Evolutionary conservation across 2,888 invertebrate species (phyloP), one percentile per base, ranked within the genome.

Genomic region (Standfussiana lucernea): DNA sequence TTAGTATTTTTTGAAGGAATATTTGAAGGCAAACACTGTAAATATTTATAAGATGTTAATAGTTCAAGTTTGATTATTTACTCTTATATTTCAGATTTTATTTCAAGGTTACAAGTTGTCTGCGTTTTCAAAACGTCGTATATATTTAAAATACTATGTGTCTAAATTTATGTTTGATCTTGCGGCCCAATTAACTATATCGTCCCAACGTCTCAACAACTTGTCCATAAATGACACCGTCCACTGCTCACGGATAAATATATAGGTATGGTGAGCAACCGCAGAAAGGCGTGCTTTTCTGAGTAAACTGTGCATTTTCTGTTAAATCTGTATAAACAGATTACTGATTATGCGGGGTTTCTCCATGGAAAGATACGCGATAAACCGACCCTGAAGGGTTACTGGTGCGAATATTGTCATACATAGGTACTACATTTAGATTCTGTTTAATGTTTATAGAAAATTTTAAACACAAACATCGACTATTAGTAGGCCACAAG

Each of bases 291-390:
- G 72, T 66, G 28, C 61, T 71, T 61, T 77, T 85, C 81, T 82
- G 66, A 77, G 71, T 75, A 78, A 67, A 67, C 71, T 61, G 56
- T 66, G 47, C 35, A 76, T 69, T 71, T 72, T 75, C 61, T 62
- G 66, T 47, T 72, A 65, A 80, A 50, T 71, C 70, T 69, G 50
- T 73, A 42, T 73, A 72, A 80, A 82, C 74, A 75, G 75, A 72
- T 78, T 67, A 42, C 50, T 72, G 37, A 79, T 82, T 79, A 82
- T 77, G 73, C 72, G 64, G 73, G 82, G 82, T 84, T 87, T 89
- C 79, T 84, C 86, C 80, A 62, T 59, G 72, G 77, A 75, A 77
- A 64, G 11, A 68, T 75, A 80, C 72, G 45, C 71, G 67, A 65
- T 62, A 37, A 40, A 28, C 1, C 56, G 68, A 74, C 72, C 69